A percentile compares a stretch with the other conserved stretches of the same genome.
These are phyloP conservation scores for Sebastes goodei DNA, from an alignment of 2,797 vertebrate genomes.

Conservation along the genomic window DNA sequence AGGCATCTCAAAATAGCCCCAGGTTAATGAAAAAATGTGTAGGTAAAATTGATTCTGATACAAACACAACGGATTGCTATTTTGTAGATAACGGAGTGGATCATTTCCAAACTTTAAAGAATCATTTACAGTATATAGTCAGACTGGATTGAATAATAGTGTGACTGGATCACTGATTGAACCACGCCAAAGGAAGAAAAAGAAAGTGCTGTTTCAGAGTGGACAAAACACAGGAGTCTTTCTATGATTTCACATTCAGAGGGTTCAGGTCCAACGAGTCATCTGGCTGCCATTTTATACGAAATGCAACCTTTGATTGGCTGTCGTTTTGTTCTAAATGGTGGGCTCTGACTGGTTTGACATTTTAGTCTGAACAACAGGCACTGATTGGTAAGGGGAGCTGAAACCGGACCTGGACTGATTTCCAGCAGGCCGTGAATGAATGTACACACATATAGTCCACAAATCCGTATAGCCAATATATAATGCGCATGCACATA, in stretches of 20 bases:
- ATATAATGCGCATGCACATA: neutral
- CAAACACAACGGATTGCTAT: neutral
- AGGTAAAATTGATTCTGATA: neutral
- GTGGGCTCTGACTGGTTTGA: slow-evolving; percentile 27
- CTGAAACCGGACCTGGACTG: slow-evolving; percentile 12
- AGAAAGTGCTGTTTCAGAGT: neutral
- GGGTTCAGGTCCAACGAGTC: slow-evolving; percentile 29
- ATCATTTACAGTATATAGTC: neutral
- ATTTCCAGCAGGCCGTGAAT: slow-evolving; percentile 39
- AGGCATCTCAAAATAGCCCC: neutral
- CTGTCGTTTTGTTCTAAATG: slow-evolving; percentile 45
- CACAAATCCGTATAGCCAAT: neutral
- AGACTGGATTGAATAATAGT: neutral
- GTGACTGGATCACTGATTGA: slow-evolving; percentile 15
- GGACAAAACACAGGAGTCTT: slow-evolving; percentile 2
- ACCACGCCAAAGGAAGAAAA: neutral
- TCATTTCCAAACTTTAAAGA: neutral
- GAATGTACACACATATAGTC: slow-evolving; percentile 12
- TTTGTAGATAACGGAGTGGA: neutral
- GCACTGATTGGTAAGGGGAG: slow-evolving; percentile 59
- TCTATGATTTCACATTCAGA: slow-evolving; percentile 55
- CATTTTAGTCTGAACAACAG: slow-evolving; percentile 63
- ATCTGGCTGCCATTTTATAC: slow-evolving; percentile 40
- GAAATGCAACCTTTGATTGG: slow-evolving; percentile 54
- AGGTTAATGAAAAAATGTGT: neutral